Evolutionary conservation across 2,888 invertebrate genomes (phyloP).

Genomic region (Cantharis rustica): DNA sequence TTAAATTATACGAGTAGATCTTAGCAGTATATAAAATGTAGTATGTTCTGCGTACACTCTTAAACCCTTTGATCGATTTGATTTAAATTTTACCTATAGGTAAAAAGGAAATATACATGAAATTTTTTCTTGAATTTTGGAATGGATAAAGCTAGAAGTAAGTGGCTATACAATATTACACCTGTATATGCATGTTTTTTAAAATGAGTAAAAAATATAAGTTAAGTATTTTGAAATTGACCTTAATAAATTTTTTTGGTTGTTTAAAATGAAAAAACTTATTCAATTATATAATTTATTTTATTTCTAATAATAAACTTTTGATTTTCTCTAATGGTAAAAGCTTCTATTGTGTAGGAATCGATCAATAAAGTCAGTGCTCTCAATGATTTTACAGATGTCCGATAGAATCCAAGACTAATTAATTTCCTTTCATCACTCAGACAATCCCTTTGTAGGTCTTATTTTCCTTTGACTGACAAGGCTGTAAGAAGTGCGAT

Average conservation of each 20-base stretch:
- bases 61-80: no score
- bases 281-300: not conserved
- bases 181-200: no score
- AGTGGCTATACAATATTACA: no score
- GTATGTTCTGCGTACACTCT: no score
- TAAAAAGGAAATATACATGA: no score
- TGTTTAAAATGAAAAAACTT: not conserved
- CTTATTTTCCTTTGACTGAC: slow-evolving; percentile 50
- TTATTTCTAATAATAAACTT: not conserved
- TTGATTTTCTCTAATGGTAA: not conserved
- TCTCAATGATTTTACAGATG: slow-evolving; percentile 34
- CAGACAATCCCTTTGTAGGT: slow-evolving; percentile 49
- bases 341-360: not conserved
- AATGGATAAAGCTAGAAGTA: no score
- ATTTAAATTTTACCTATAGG: no score
- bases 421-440: slow-evolving; percentile 52
- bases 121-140: no score
- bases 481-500: slow-evolving; percentile 45
- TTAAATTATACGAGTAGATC: no score
- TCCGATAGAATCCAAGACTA: slow-evolving; percentile 43
- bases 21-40: no score
- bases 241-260: not conserved
- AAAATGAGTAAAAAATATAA: not conserved
- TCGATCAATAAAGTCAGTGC: slow-evolving; percentile 23
- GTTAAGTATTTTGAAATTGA: no score